These are phyloP conservation scores for Chromobotia macracanthus DNA, from an alignment of 2,797 vertebrate species.

Conservation along the genomic window DNA sequence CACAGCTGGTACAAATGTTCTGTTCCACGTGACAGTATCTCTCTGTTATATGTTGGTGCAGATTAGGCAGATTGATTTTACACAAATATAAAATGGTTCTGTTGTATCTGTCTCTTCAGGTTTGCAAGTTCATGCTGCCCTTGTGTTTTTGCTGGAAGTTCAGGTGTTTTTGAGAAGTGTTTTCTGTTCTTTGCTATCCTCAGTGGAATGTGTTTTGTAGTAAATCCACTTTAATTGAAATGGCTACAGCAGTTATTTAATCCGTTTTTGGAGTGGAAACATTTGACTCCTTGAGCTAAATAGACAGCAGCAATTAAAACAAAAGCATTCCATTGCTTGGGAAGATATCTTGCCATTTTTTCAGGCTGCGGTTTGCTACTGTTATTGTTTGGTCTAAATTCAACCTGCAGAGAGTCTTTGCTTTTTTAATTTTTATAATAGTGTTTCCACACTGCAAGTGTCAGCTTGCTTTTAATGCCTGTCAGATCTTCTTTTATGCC, in stretches of 20 bases:
- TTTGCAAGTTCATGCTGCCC: neutral
- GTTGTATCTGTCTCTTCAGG: neutral
- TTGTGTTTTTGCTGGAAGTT: neutral
- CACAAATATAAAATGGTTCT: neutral
- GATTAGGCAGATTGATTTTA: neutral
- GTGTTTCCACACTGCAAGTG: neutral
- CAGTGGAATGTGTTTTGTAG: neutral
- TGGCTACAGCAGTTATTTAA: constrained; percentile 4
- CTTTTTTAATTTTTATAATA: neutral
- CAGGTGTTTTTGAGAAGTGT: neutral
- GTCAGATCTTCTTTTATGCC: neutral
- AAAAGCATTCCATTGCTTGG: constrained; percentile 2
- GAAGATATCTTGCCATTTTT: neutral
- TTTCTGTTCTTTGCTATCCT: neutral
- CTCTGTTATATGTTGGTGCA: neutral
- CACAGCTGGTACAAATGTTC: neutral
- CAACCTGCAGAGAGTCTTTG: neutral
- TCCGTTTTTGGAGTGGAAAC: constrained; percentile 4
- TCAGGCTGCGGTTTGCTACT: neutral
- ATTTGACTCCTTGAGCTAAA: neutral
- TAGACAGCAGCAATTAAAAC: constrained; percentile 11
- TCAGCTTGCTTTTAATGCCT: neutral
- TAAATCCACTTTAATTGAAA: constrained; percentile 6
- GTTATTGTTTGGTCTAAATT: neutral
- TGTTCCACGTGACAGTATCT: neutral